Percentiles rank a stretch among this genome's conserved stretches.
phyloP scores from a whole-genome alignment of 2,888 invertebrate genomes.

The Andrena hattorfiana region DNA sequence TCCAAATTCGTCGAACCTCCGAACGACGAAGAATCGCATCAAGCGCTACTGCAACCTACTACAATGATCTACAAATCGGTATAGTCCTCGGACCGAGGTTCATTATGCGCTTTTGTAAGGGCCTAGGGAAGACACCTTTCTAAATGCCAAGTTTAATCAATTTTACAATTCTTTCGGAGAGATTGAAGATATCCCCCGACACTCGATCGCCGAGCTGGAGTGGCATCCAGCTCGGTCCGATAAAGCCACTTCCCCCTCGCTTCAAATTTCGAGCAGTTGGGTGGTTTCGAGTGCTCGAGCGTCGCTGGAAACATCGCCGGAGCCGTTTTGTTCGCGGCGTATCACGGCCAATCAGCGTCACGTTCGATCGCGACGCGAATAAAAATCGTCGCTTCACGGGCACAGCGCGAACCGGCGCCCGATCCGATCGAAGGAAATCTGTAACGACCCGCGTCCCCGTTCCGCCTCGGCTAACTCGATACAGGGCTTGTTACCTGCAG shows the following conservation, averaged over 20 bases:
- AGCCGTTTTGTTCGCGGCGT: constrained; percentile 1
- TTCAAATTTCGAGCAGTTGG: constrained; percentile 17
- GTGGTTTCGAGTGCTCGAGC: neutral
- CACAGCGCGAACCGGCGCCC: neutral
- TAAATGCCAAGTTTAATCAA: too few species aligned
- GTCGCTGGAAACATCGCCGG: constrained; percentile 8
- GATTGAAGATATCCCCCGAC: too few species aligned
- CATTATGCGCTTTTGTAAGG: too few species aligned
- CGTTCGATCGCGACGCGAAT: constrained; percentile 21
- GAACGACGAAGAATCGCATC: too few species aligned
- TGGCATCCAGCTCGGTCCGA: neutral
- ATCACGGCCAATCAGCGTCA: constrained; percentile 8
- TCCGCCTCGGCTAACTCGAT: constrained; percentile 39
- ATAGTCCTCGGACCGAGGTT: too few species aligned
- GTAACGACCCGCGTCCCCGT: constrained; percentile 33
- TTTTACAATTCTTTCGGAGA: too few species aligned
- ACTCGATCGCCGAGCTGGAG: too few species aligned
- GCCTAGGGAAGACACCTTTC: too few species aligned
- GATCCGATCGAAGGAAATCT: constrained; percentile 26
- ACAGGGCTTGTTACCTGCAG: constrained; percentile 14
- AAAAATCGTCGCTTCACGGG: constrained; percentile 18
- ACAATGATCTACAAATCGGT: too few species aligned
- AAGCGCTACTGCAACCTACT: too few species aligned
- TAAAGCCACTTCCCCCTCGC: constrained; percentile 23
- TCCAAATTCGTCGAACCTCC: neutral